Conservation (phyloP, 2,797 vertebrate genomes). For the Dendrocincla tyrannina region DNA sequence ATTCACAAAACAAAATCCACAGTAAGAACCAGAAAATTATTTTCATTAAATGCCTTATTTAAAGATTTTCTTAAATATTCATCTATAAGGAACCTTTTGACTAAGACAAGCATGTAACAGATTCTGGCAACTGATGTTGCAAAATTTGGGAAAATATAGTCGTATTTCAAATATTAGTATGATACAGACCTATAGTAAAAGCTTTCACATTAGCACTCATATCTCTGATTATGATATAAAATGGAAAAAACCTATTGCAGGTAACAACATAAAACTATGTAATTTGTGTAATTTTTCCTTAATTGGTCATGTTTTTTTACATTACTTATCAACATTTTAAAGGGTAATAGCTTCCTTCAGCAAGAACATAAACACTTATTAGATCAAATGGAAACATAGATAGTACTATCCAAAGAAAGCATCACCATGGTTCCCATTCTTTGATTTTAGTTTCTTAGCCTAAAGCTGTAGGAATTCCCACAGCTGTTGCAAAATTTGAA, state of each 20-base stretch:
- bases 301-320: slow-evolving; percentile 10
- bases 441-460: not conserved
- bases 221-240: not conserved
- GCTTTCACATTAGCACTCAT: not conserved
- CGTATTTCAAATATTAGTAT: not conserved
- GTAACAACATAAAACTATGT: not conserved
- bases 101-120: not conserved
- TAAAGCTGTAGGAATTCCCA: not conserved
- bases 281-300: not conserved
- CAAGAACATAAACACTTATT: slow-evolving; percentile 24
- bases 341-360: not conserved
- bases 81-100: not conserved
- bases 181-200: not conserved
- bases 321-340: not conserved
- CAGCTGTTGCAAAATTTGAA: not conserved
- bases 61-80: not conserved
- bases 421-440: not conserved
- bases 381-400: slow-evolving; percentile 37
- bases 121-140: not conserved
- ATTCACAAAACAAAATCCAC: not conserved
- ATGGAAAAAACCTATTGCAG: not conserved
- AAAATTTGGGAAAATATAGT: not conserved
- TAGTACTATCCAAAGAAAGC: not conserved
- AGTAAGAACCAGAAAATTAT: not conserved
- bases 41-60: not conserved